phyloP scores from a whole-genome alignment of 2,888 invertebrate species.

The Rapana venosa region DNA sequence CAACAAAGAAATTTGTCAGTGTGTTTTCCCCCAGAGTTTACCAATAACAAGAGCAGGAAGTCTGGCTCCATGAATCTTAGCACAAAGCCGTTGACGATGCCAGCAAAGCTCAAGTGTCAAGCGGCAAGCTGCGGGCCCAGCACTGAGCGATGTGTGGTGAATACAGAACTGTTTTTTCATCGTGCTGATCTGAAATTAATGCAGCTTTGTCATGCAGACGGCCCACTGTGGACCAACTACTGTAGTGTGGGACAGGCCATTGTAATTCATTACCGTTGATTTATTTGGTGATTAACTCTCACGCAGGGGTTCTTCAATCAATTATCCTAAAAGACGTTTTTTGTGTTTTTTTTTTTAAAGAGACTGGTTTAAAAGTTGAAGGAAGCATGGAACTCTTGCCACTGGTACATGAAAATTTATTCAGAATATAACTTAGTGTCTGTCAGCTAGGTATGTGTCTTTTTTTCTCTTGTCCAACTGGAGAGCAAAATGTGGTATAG shows the following conservation, averaged over 20 bases:
- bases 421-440: too few species aligned
- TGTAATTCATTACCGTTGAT: slow-evolving; percentile 29
- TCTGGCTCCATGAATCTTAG: too few species aligned
- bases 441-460: too few species aligned
- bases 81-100: neutral
- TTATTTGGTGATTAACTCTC: slow-evolving; percentile 38
- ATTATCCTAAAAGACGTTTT: slow-evolving; percentile 30
- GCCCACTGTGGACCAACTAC: slow-evolving; percentile 23
- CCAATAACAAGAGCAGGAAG: neutral
- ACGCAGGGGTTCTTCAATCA: slow-evolving; percentile 8
- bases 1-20: slow-evolving; percentile 30
- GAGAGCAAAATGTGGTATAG: too few species aligned
- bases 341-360: neutral
- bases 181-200: slow-evolving; percentile 36
- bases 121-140: neutral
- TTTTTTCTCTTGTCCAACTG: too few species aligned
- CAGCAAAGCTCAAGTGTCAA: neutral
- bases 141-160: slow-evolving; percentile 14
- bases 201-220: slow-evolving; percentile 35
- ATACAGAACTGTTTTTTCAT: slow-evolving; percentile 33
- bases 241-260: slow-evolving; percentile 25
- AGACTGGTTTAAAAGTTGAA: too few species aligned
- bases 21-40: slow-evolving; percentile 7
- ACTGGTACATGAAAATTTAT: too few species aligned
- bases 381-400: too few species aligned